Evolutionary conservation across 1,140 invertebrate species (phyloP).

Genomic region (Habropoda laboriosa): DNA sequence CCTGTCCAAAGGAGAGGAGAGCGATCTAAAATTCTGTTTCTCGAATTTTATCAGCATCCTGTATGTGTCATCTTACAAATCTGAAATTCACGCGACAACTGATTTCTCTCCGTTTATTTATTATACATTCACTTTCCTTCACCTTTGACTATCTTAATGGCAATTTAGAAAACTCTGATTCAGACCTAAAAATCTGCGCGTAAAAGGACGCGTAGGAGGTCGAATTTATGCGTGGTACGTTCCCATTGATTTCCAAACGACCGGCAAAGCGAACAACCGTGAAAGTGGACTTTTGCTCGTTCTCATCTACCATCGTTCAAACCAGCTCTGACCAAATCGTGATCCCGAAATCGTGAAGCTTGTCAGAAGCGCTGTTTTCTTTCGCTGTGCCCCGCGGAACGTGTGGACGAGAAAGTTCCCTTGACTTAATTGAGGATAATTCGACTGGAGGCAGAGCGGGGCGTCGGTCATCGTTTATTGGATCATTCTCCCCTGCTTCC

Average conservation of each 20-base stretch:
- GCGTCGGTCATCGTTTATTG: slow-evolving; percentile 39
- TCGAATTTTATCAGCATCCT: not conserved
- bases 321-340: not conserved
- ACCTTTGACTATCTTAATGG: too few species aligned
- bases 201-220: not conserved
- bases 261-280: not conserved
- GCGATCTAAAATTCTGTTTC: not conserved
- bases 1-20: not conserved
- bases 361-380: not conserved
- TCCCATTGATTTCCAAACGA: not conserved
- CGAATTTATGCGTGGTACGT: not conserved
- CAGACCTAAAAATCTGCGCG: too few species aligned
- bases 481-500: slow-evolving; percentile 32
- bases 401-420: slow-evolving; percentile 50
- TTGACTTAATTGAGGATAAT: slow-evolving; percentile 54
- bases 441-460: slow-evolving; percentile 6
- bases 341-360: not conserved
- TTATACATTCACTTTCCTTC: too few species aligned
- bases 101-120: too few species aligned
- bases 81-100: too few species aligned
- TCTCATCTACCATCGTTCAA: not conserved
- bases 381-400: not conserved
- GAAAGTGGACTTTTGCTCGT: not conserved
- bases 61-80: too few species aligned
- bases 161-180: too few species aligned